Conservation (phyloP, 2,797 vertebrate genomes). For the Muraenolepis orangiensis region DNA sequence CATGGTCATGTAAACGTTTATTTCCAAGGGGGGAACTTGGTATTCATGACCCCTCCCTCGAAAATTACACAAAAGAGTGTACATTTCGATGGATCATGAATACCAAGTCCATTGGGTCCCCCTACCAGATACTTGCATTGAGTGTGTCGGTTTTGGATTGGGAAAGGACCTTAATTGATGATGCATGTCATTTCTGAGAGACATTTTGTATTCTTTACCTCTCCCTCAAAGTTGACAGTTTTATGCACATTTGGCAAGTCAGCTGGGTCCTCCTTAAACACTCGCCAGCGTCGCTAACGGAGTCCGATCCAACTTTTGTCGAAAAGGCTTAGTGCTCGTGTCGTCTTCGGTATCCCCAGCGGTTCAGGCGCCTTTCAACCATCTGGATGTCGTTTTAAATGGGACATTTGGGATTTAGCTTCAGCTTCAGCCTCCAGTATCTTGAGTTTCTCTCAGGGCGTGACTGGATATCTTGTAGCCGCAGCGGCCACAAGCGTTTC, state of each 20-base stretch:
- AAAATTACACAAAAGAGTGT: too few species aligned
- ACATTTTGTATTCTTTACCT: neutral
- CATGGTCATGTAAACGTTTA: neutral
- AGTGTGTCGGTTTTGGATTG: neutral
- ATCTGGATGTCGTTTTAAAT: constrained; percentile 63
- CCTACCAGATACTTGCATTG: constrained; percentile 11
- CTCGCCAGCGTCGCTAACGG: constrained; percentile 23
- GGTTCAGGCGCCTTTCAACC: constrained; percentile 28
- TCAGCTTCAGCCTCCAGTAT: constrained; percentile 26
- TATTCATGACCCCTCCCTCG: too few species aligned
- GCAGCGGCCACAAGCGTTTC: constrained; percentile 42
- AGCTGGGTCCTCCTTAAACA: constrained; percentile 20
- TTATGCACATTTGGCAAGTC: constrained; percentile 19
- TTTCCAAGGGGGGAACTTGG: too few species aligned
- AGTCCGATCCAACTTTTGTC: constrained; percentile 2
- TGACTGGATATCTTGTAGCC: constrained; percentile 35
- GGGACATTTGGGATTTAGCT: constrained; percentile 54
- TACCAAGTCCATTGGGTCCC: too few species aligned
- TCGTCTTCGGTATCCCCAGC: constrained; percentile 29
- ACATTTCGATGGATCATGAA: too few species aligned
- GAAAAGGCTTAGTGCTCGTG: constrained; percentile 10
- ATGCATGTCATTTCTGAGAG: neutral
- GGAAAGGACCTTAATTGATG: neutral
- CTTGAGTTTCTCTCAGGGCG: constrained; percentile 27
- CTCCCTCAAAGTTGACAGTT: constrained; percentile 4